Base-by-base conservation (phyloP, 2,888 invertebrate genomes). In the Tillus elongatus region DNA sequence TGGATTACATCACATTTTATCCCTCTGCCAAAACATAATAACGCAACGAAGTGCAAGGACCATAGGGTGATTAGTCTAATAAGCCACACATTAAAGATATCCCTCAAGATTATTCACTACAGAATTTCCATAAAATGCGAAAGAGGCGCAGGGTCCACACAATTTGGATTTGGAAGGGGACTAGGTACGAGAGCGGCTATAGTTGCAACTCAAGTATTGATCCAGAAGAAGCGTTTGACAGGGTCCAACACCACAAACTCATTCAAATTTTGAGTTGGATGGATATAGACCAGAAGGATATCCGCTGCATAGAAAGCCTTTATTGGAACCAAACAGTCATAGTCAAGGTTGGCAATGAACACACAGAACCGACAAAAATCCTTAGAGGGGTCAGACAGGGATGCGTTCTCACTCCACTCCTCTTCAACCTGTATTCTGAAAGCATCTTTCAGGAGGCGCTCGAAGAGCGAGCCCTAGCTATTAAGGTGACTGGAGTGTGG, bases 401-500 rank as follows among this genome's bases (percentile, higher is more conserved):
- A 12, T 43, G 43, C 12, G 33, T 41, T 16, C 30, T 37, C 15
- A 39, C 36, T 16, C 36, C 39, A 30, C 29, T 40, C 16, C 32
- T 44, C 14, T 44, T 44, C 30, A 44, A 40, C 15, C 30, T 36
- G 24, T 43, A 39, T 16, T 43, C 41, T 31, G 36, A 44, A 33
- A 34, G 30, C 30, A 39, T 43, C 19, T 33, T 44, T 15, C 39
- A 31, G 19, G 31, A 35, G 24, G 27, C 39, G 15, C 24, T 43
- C 4, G 29, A 44, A 13, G 26, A 30, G 12, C 11, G 12, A 10
- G 35, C 13, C 10, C 15, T 35, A n/a, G 30, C 14, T 11, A 35
- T 34, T 26, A 34, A 14, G 24, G 34, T 34, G n/a, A 26, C 12
- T 26, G 30, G 35, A 16, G 29, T 28, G 11, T 35, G 35, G 35